A percentile compares a stretch with the other conserved stretches of the same genome.
Conservation (phyloP, 92 coral and sea anemone genomes). For the Pocillopora grandis region DNA sequence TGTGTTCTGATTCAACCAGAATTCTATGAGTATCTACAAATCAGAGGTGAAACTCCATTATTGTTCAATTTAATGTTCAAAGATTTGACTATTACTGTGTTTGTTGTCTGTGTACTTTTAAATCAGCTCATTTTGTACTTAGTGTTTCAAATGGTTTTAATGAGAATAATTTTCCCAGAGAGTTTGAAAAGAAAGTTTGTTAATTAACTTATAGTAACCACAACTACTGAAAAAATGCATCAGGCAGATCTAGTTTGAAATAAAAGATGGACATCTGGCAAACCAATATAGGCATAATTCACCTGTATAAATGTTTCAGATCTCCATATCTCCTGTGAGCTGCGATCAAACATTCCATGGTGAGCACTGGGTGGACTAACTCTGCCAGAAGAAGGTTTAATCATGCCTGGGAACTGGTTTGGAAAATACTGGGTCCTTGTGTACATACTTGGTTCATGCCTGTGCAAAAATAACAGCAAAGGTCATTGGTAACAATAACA, state of each 20-base stretch:
- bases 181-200: no score
- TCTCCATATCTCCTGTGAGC: constrained; percentile 73
- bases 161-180: no score
- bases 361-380: constrained; percentile 50
- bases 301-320: constrained; percentile 94
- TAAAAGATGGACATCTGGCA: background rate
- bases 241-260: background rate
- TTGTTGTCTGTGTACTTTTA: no score
- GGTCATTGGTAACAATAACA: background rate
- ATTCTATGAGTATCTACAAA: constrained; percentile 79
- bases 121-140: no score
- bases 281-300: background rate
- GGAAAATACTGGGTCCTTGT: constrained; percentile 54
- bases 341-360: constrained; percentile 75
- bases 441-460: constrained; percentile 56
- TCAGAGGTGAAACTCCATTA: background rate
- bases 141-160: no score
- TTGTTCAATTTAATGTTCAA: background rate
- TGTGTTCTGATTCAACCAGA: constrained; percentile 94
- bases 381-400: constrained; percentile 72
- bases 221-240: no score
- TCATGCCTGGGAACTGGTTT: constrained; percentile 74
- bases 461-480: background rate
- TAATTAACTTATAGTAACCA: no score
- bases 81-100: no score